Conservation (phyloP, 2,888 invertebrate species). For the Chymomyza fuscimana region DNA sequence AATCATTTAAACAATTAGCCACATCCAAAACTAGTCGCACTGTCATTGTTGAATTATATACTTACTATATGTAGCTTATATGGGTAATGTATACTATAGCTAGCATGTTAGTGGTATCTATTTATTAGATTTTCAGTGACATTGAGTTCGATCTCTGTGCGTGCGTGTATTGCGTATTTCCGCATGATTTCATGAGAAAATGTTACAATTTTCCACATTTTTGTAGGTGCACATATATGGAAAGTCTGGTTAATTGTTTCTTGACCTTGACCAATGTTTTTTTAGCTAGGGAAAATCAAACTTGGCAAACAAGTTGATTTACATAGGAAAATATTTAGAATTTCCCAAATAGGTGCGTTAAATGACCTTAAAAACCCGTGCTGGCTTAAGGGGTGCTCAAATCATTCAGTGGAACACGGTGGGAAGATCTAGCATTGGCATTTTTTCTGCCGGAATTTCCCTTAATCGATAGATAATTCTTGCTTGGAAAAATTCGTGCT, state of each 20-base stretch:
- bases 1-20: slow-evolving; percentile 49
- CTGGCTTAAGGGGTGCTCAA: too few species aligned
- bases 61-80: neutral
- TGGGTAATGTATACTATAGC: neutral
- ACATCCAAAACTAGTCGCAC: slow-evolving; percentile 58
- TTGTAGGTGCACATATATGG: slow-evolving; percentile 31
- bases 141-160: slow-evolving; percentile 42
- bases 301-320: neutral
- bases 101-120: slow-evolving; percentile 24
- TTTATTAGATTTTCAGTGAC: slow-evolving; percentile 33
- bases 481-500: too few species aligned
- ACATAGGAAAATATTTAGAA: neutral
- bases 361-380: too few species aligned
- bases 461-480: too few species aligned
- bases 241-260: neutral
- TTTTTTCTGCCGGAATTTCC: too few species aligned
- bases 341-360: too few species aligned
- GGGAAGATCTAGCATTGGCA: too few species aligned
- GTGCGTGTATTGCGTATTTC: slow-evolving; percentile 54
- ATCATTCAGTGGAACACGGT: too few species aligned
- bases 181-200: slow-evolving; percentile 73
- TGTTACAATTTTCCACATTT: slow-evolving; percentile 51
- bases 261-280: neutral
- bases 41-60: slow-evolving; percentile 38
- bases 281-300: neutral